These are phyloP conservation scores for Antechinus flavipes DNA, from an alignment of 2,113 vertebrate genomes.

Conservation along the genomic window DNA sequence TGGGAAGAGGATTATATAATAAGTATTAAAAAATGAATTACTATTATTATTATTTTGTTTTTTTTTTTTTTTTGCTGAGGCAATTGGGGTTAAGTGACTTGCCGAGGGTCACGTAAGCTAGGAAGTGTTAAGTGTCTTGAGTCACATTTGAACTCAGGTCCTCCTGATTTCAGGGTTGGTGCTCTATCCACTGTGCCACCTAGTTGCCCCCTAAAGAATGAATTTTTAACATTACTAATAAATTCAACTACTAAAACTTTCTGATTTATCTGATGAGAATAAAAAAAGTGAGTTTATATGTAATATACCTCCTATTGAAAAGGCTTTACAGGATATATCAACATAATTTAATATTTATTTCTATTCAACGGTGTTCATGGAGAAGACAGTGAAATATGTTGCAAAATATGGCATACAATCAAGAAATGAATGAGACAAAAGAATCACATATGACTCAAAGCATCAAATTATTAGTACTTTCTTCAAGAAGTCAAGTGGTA, in stretches of 20 bases:
- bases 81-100: too few relatives aligned
- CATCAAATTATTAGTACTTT: not conserved
- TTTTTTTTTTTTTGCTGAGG: too few relatives aligned
- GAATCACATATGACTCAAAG: not conserved
- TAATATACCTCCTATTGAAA: not conserved
- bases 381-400: not conserved
- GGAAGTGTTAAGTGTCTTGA: too few relatives aligned
- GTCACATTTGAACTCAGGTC: too few relatives aligned
- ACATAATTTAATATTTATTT: not conserved
- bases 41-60: too few relatives aligned
- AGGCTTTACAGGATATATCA: not conserved
- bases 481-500: not conserved
- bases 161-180: too few relatives aligned
- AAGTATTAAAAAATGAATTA: not conserved
- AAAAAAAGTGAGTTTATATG: not conserved
- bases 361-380: not conserved
- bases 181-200: too few relatives aligned
- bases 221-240: not conserved
- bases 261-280: not conserved
- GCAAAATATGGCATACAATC: too few relatives aligned
- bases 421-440: not conserved
- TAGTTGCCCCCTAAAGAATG: not conserved
- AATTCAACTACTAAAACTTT: not conserved
- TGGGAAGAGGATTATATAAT: not conserved
- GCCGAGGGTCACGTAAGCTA: too few relatives aligned